phyloP scores from a whole-genome alignment of 37 sponge, comb jelly and placozoan genomes.

The Cladorhizidae sp. region DNA sequence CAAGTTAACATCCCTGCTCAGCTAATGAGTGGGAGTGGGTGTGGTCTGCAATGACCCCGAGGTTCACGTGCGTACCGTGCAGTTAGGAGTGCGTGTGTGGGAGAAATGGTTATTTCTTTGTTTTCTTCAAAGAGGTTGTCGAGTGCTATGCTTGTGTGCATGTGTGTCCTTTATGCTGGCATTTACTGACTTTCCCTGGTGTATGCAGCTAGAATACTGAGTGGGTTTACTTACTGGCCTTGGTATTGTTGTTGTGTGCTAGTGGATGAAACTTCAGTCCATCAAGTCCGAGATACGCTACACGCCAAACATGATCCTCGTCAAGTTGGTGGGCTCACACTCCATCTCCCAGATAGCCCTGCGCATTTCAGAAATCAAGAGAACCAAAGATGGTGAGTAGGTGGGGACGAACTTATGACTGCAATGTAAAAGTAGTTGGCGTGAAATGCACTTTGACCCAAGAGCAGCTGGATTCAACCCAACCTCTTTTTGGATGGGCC shows the following conservation, averaged over 20 bases:
- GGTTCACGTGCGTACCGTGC: too few relatives aligned
- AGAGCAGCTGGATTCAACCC: background rate
- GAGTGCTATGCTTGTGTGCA: too few relatives aligned
- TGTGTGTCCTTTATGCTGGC: too few relatives aligned
- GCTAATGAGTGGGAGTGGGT: too few relatives aligned
- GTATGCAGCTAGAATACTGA: too few relatives aligned
- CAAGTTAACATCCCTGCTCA: too few relatives aligned
- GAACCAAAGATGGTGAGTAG: conserved; percentile 87
- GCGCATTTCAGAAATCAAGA: conserved; percentile 82
- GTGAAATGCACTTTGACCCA: too few relatives aligned
- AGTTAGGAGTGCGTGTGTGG: too few relatives aligned
- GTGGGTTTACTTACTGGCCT: background rate
- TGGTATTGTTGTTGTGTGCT: background rate
- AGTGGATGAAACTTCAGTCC: conserved; percentile 67
- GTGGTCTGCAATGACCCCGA: conserved; percentile 95
- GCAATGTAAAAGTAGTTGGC: too few relatives aligned
- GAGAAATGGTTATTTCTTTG: too few relatives aligned
- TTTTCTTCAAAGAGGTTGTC: too few relatives aligned
- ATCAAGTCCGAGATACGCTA: conserved; percentile 81
- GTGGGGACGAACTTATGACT: background rate
- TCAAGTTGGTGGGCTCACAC: conserved; percentile 76
- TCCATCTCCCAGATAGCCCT: conserved; percentile 68
- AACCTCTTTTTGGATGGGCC: too few relatives aligned
- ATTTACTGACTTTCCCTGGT: background rate
- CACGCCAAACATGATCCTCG: conserved; percentile 83